Base-by-base conservation (phyloP, 2,113 vertebrate genomes). In the Mellivora capensis region DNA sequence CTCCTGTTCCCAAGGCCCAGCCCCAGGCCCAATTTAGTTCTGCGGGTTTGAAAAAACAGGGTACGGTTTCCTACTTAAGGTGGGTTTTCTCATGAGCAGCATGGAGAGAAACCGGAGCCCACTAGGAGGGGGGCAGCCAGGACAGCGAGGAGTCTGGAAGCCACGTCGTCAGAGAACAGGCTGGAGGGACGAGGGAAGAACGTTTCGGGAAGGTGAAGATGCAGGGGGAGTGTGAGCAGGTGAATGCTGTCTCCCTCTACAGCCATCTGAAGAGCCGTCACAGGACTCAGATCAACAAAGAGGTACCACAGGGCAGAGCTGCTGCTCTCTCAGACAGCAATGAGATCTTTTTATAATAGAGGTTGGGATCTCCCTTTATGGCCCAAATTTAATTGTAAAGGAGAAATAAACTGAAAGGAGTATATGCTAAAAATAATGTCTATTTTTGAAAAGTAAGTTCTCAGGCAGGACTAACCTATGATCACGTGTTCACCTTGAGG, bases 401-500 rank as follows among this genome's bases (percentile, higher is more conserved):
- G 17, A 85, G 62, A 85, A 84, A 47, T 34, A 47, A 81, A 29
- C n/a, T n/a, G 20, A 94, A 91, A 72, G 34, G 71, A 88, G 23
- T 13, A 9, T 1, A n/a, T 59, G 14, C 62, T 39, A 42, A 62
- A 49, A 49, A 47, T 27, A 31, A 52, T 1, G 10, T 25, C 0
- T 23, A 72, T 72, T 84, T 93, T 93, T 44, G 42, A 11, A 90
- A 93, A 87, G 5, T 31, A 54, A 21, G 71, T 61, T 79, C 67
- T 44, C 39, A 18, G 15, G 9, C 14, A 27, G 25, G 44, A 37
- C 20, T 6, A 17, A 29, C 44, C 29, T 15, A 14, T 29, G 61
- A 93, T 39, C 6, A 6, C 4, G 42, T 8, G 57, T n/a, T 72
- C 61, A 14, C 13, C 23, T 27, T 64, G 54, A 76, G 2, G 79